Base-by-base conservation (phyloP, 2,797 vertebrate genomes). In the Fundulus diaphanus region DNA sequence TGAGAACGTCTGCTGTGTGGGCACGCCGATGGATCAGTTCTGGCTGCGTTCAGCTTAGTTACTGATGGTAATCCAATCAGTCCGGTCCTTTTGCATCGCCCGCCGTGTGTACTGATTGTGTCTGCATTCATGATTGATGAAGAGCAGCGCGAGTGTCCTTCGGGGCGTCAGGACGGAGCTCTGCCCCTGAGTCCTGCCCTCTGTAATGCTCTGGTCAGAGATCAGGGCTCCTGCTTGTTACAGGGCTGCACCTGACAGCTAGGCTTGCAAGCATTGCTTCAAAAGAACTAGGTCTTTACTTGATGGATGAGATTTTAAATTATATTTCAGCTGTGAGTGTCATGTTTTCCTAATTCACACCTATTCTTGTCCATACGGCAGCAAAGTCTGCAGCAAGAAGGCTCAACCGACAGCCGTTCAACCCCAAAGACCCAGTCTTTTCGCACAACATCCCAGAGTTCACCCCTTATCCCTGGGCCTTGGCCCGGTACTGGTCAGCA, bases 41-140 rank as follows among this genome's bases (percentile, higher is more conserved):
- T 80, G 80, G 72, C 82, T 75, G 79, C 80, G 84, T 69, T 56
- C 85, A 85, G 80, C 86, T 90, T 92, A 92, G 82, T 90, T 92
- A 92, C 91, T 37, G 87, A 83, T 87, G 78, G 91, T 92, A 93
- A 93, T 89, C 44, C 74, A 88, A 92, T 85, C 89, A 52, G 70
- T 79, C 77, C 18, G 71, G 18, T n/a, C 73, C 76, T 71, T 77
- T 83, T 80, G 80, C 85, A 69, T 82, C 44, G 67, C 59, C 79
- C 73, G 81, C 73, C 85, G 68, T 81, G 83, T 89, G 89, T 91
- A 91, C 88, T 87, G 90, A 92, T 90, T 91, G 86, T 87, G 86
- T 87, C 87, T 77, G 92, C 89, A 88, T 90, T 57, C 90, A 92
- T 92, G 89, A 90, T 90, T 91, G 74, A 92, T 86, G 80, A 80